Evolutionary conservation across 2,888 invertebrate species (phyloP).

Genomic region (Diplolepis rosae): DNA sequence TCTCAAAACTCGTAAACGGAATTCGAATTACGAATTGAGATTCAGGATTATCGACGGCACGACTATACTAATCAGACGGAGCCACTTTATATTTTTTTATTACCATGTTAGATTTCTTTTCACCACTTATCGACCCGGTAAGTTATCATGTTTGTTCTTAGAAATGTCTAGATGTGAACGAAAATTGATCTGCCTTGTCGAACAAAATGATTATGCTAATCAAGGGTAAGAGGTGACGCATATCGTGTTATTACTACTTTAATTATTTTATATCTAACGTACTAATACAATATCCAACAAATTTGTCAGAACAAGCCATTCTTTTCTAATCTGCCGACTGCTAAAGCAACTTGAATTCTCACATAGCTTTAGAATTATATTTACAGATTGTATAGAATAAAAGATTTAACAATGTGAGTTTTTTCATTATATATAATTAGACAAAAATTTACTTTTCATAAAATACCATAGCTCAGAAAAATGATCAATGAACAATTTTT

Average conservation of each 20-base stretch:
- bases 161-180: slow-evolving; percentile 1
- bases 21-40: slow-evolving; percentile 10
- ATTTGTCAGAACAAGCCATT: not conserved
- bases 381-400: slow-evolving; percentile 7
- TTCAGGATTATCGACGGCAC: slow-evolving; percentile 6
- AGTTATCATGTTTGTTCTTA: not conserved
- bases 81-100: slow-evolving; percentile 20
- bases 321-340: slow-evolving; percentile 16
- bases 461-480: no score
- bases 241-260: not conserved
- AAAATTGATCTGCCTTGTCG: slow-evolving; percentile 24
- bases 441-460: no score
- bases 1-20: slow-evolving; percentile 21
- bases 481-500: no score
- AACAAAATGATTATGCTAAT: slow-evolving; percentile 30
- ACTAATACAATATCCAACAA: not conserved
- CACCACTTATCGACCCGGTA: not conserved
- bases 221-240: slow-evolving; percentile 17
- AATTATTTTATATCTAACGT: slow-evolving; percentile 18
- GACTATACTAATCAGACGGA: slow-evolving; percentile 7
- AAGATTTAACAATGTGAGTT: slow-evolving; percentile 14
- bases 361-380: not conserved
- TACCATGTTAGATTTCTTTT: slow-evolving; percentile 15
- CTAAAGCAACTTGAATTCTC: slow-evolving; percentile 1
- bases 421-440: not conserved